Evolutionary conservation across 2,113 vertebrate genomes (phyloP).

Genomic region (Chlorodrepanis virens): DNA sequence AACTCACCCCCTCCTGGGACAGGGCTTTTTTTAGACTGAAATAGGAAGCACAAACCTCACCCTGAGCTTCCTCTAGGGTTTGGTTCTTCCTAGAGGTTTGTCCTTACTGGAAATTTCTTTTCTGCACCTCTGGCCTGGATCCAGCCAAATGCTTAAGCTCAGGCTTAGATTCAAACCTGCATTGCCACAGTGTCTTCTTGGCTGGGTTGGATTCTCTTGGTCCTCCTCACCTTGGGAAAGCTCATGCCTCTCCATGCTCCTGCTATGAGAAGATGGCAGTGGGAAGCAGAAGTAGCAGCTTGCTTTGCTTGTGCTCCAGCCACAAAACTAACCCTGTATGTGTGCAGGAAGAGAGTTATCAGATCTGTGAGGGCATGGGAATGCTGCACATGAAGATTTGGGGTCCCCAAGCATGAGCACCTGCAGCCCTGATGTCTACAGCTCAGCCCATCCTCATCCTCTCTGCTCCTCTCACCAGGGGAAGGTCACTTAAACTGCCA

Average conservation of each 20-base stretch:
- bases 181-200: background rate
- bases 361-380: background rate
- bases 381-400: background rate
- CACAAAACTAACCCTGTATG: background rate
- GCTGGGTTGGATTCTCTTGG: background rate
- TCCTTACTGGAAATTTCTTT: conserved; percentile 28
- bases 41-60: conserved; percentile 47
- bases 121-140: background rate
- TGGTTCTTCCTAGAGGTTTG: conserved; percentile 57
- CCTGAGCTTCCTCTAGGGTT: conserved; percentile 49
- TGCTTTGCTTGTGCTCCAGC: background rate
- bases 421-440: rapidly evolving
- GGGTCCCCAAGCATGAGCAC: background rate
- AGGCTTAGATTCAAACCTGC: background rate
- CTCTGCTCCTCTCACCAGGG: background rate
- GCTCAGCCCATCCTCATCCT: background rate
- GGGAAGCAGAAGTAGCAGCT: background rate
- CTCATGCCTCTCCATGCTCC: rapidly evolving
- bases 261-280: background rate
- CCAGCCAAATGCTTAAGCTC: background rate
- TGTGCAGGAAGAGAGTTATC: background rate
- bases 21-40: conserved; percentile 7
- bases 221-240: background rate
- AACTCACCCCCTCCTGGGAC: background rate
- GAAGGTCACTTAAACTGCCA: background rate